Evolutionary conservation across 2,113 vertebrate genomes (phyloP).

Genomic region (Zootoca vivipara): DNA sequence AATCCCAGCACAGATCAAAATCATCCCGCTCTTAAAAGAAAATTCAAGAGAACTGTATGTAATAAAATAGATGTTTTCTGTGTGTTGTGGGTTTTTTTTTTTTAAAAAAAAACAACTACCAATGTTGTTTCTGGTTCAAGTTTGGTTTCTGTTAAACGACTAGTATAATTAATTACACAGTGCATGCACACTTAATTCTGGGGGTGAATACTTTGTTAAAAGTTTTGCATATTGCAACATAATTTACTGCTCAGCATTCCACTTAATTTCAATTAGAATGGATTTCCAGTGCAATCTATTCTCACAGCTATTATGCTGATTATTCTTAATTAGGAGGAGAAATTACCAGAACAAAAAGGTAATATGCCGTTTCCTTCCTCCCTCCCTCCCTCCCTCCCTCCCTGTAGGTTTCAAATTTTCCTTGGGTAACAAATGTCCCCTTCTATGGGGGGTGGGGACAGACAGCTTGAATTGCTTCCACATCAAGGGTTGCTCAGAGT

Average conservation of each 20-base stretch:
- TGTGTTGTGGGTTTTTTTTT: no score
- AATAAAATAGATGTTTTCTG: conserved; percentile 44
- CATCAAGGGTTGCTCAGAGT: no score
- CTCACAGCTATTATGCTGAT: conserved; percentile 56
- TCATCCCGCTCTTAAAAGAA: conserved; percentile 29
- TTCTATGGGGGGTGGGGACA: neutral
- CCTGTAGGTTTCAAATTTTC: neutral
- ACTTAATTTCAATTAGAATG: conserved; percentile 66
- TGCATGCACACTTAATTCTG: conserved; percentile 60
- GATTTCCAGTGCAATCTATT: conserved; percentile 27
- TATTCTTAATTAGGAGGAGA: conserved; percentile 70
- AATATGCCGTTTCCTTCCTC: neutral
- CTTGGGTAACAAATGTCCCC: neutral
- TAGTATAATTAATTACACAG: conserved; percentile 47
- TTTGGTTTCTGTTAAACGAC: conserved; percentile 51
- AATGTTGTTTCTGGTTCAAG: conserved; percentile 43
- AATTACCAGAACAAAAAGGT: conserved; percentile 45
- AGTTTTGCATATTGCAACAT: conserved; percentile 49
- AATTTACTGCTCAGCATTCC: conserved; percentile 63
- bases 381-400: no score
- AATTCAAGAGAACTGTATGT: conserved; percentile 41
- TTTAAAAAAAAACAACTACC: conserved; percentile 10
- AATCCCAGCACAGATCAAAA: conserved; percentile 26
- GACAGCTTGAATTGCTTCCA: neutral
- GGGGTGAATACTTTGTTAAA: conserved; percentile 55